Evolutionary conservation across 2,797 vertebrate genomes (phyloP), one percentile per base, ranked within the genome.

Genomic region (Huso huso): DNA sequence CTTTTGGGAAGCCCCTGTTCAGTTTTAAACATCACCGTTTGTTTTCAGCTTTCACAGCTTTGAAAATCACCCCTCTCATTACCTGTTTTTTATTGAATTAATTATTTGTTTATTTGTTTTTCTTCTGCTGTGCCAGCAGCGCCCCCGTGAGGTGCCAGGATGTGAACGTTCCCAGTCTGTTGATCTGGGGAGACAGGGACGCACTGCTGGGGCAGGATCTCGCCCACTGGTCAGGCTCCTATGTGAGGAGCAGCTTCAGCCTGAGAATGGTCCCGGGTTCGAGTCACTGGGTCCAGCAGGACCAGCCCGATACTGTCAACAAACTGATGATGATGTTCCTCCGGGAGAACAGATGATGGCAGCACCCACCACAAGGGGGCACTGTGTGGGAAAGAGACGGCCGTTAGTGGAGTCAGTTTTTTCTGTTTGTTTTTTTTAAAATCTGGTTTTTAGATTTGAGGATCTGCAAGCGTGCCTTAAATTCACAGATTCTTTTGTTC

Each of bases 181-280:
- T 90, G 55, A 76, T 90, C 12, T 90, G 86, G 87, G 87, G 87
- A 1, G 78, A 86, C 51, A 74, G 78, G 2, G 88, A 90, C 60
- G 9, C 51, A 1, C 73, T 79, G 64, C 64, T 91, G 3, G 82
- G 88, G 37, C 18, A 72, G 6, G 83, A 82, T 1, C 68, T 86
- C 73, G 80, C 82, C 0, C 72, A 65, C 0, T 57, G 59, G 10
- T 72, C 77, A 8, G 48, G 66, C 12, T 74, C 71, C 12, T 72
- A 80, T 8, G 7, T 75, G 9, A 67, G 77, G 11, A 74, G 73
- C 6, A 70, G 74, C 5, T 73, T 71, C 12, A 13, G 50, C 12
- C 65, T 78, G 10, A 73, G 75, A 58, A 70, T 86, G 48, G 69
- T 88, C 49, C 83, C 81, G 0, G 74, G 76, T 0, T 71, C 63